Conservation (phyloP, 2,113 vertebrate species). For the Cariama cristata region DNA sequence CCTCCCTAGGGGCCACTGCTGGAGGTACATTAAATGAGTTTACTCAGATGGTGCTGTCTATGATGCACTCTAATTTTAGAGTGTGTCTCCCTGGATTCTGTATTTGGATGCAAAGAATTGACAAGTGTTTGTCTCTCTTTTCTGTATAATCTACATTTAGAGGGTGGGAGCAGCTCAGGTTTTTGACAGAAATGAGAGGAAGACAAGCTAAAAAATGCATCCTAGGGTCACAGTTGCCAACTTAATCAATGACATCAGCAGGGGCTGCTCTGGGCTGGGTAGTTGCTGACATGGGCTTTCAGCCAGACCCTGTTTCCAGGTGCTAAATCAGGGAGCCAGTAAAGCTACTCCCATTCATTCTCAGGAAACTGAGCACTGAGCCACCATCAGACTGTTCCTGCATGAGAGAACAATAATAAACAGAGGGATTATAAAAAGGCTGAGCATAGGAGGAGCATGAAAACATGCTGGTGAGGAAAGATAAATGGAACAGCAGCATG, state of each 20-base stretch:
- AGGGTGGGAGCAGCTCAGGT: background rate
- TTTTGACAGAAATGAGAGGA: background rate
- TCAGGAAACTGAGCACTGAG: background rate
- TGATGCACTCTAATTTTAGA: constrained; percentile 71
- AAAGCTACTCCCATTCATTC: background rate
- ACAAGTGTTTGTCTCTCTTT: background rate
- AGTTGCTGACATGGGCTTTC: background rate
- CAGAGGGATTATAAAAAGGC: background rate
- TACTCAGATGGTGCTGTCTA: constrained; percentile 47
- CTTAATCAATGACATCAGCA: background rate
- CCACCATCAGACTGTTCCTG: background rate
- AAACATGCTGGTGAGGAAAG: background rate
- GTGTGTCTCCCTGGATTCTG: constrained; percentile 38
- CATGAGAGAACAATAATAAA: background rate
- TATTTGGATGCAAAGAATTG: constrained; percentile 45
- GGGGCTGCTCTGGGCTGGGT: background rate
- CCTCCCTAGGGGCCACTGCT: constrained; percentile 53
- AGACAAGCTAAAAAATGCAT: background rate
- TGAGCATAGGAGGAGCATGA: background rate
- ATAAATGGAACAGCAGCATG: background rate
- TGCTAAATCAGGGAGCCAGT: background rate
- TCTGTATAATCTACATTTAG: background rate
- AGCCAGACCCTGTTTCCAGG: background rate
- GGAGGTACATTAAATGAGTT: constrained; percentile 59
- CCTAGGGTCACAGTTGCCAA: background rate